phyloP scores from a whole-genome alignment of 2,888 invertebrate species.

The Mesopsocus fuscifrons region DNA sequence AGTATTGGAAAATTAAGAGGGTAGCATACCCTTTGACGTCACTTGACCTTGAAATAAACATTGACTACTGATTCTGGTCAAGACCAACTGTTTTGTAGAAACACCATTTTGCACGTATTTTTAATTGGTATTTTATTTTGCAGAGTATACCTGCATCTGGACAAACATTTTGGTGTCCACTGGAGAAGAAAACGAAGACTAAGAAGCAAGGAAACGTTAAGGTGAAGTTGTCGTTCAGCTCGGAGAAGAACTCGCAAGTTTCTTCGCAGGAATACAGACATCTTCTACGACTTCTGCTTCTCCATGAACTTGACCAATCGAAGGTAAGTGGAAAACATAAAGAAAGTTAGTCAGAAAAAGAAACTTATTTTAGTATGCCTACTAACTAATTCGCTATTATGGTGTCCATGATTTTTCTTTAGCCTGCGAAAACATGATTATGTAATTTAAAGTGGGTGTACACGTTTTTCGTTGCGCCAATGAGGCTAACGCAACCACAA shows the following conservation, averaged over 20 bases:
- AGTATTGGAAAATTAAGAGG: too few species aligned
- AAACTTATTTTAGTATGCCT: conserved; percentile 3
- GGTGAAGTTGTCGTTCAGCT: conserved; percentile 63
- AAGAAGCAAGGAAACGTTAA: conserved; percentile 77
- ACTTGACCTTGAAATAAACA: too few species aligned
- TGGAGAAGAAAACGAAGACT: conserved; percentile 67
- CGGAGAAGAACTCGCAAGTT: conserved; percentile 68
- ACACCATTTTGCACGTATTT: too few species aligned
- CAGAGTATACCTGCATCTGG: conserved; percentile 88
- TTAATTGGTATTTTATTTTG: conserved; percentile 18
- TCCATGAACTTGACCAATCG: conserved; percentile 60
- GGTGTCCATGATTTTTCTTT: too few species aligned
- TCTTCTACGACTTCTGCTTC: conserved; percentile 50
- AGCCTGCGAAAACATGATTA: too few species aligned
- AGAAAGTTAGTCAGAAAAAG: too few species aligned
- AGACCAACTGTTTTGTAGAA: too few species aligned
- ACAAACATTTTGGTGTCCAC: conserved; percentile 74
- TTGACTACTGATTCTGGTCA: too few species aligned
- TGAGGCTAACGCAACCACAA: too few species aligned
- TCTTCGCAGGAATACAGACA: conserved; percentile 71
- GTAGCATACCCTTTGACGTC: too few species aligned
- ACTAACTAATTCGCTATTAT: conserved; percentile 7
- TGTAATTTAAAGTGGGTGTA: too few species aligned
- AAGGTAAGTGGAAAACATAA: conserved; percentile 43
- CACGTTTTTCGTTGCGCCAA: too few species aligned